Evolutionary conservation across 2,888 invertebrate genomes (phyloP).

Genomic region (Electrophaes corylata): DNA sequence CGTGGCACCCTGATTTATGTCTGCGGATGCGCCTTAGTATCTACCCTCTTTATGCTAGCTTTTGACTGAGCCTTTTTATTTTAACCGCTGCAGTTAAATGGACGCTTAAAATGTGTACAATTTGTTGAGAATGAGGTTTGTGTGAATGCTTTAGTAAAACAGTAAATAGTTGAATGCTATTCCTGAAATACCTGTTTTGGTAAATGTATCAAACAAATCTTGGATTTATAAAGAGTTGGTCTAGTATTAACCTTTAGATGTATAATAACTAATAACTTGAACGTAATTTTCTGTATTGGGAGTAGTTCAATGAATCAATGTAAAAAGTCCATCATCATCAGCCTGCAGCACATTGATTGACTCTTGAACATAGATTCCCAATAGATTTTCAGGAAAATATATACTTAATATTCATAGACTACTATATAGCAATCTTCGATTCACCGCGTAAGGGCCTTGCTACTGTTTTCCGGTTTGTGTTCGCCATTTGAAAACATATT

Average conservation of each 20-base stretch:
- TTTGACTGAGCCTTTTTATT: slow-evolving; percentile 33
- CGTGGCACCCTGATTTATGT: slow-evolving; percentile 19
- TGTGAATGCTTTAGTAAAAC: neutral
- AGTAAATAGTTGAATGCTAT: neutral
- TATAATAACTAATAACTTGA: too few species aligned
- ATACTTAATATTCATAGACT: too few species aligned
- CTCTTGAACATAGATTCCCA: too few species aligned
- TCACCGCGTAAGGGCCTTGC: too few species aligned
- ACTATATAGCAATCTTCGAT: too few species aligned
- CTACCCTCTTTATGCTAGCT: slow-evolving; percentile 46
- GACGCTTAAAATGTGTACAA: slow-evolving; percentile 16
- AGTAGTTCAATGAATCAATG: neutral
- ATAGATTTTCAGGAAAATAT: too few species aligned
- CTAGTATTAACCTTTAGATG: too few species aligned
- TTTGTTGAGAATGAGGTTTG: slow-evolving; percentile 20
- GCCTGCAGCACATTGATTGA: too few species aligned
- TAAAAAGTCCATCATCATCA: neutral
- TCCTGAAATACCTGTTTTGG: neutral
- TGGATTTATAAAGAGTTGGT: neutral
- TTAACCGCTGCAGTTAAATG: slow-evolving; percentile 36
- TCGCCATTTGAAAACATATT: too few species aligned
- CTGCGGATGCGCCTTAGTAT: slow-evolving; percentile 44
- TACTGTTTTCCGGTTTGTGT: too few species aligned
- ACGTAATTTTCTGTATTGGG: too few species aligned
- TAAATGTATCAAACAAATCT: neutral